These are phyloP conservation scores for Crocuta crocuta DNA, from an alignment of 2,113 vertebrate genomes.

Conservation along the genomic window DNA sequence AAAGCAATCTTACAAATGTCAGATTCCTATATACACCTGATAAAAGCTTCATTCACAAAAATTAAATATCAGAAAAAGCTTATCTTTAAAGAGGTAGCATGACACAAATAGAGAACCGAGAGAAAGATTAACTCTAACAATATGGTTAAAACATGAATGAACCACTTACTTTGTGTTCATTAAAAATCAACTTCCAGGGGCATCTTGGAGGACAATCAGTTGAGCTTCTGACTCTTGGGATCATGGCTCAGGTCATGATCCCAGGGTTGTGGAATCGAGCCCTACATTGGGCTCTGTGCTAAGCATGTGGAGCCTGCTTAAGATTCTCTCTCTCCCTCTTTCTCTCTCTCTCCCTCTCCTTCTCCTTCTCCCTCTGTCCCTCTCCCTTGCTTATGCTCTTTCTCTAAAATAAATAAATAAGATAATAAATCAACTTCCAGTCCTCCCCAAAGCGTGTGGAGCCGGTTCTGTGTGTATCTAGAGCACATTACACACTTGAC, in stretches of 20 bases:
- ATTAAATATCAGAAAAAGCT: not conserved
- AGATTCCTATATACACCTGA: not conserved
- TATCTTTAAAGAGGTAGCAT: not conserved
- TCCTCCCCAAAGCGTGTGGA: not conserved
- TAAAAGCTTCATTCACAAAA: not conserved
- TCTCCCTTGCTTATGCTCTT: no score
- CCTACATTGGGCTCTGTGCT: no score
- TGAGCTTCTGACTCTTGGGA: no score
- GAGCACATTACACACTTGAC: not conserved
- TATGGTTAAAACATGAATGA: not conserved
- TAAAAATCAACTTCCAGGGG: not conserved
- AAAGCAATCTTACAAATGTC: conserved; percentile 24
- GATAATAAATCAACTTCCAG: not conserved
- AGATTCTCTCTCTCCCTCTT: no score
- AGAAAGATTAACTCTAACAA: not conserved
- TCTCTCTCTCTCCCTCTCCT: no score
- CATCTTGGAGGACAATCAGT: no score
- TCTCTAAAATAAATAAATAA: no score
- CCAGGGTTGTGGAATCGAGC: no score
- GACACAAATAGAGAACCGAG: not conserved
- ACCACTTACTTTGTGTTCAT: not conserved
- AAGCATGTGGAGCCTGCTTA: no score
- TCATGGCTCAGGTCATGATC: no score
- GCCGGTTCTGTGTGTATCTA: not conserved
- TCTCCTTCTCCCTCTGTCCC: no score